Evolutionary conservation across 2,888 invertebrate species (phyloP), one percentile per base, ranked within the genome.

Genomic region (Caradrina kadenii): DNA sequence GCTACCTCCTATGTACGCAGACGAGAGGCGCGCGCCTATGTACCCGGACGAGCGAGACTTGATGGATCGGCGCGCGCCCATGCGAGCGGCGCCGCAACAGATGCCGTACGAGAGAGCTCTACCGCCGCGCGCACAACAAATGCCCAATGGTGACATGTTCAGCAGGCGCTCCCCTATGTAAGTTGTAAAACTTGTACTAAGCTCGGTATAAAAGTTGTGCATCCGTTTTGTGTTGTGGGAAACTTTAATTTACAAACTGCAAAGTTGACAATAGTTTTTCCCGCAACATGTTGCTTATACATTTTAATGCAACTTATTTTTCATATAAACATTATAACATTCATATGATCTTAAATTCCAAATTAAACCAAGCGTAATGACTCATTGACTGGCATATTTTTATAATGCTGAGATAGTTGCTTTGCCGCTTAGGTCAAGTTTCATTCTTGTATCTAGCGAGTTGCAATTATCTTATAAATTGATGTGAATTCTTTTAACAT

Each of bases 101-200:
- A 90, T 92, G 72, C 89, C 91, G 15, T 94, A 93, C 76, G 96
- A 95, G 35, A 88, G 94, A 10, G 84, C 91, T 17, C 88, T 93
- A 17, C 92, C 93, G 0, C 91, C 93, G 0, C 83, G 93, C 10
- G 81, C 90, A 1, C 89, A 90, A 22, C 91, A 92, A 48, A 90
- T 93, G 89, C 92, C 92, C 79, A 94, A 94, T 70, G 94, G 94
- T 8, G 94, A 94, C 73, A 96, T 96, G 94, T 96, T 94, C 88
- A 96, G 95, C 87, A 89, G 96, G 69, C 91, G 96, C 75, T 93
- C 94, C 60, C 93, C 93, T 61, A 94, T 94, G 94, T 94, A 55
- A 92, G 93, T 91, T 35, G 11, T 10, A 4, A 0, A 31, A 42
- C 2, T 42, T 54, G 0, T 6, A 5, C 15, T 49, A 5, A 15